These are phyloP conservation scores for Halictus quadricinctus DNA, from an alignment of 2,888 invertebrate species.

Conservation along the genomic window DNA sequence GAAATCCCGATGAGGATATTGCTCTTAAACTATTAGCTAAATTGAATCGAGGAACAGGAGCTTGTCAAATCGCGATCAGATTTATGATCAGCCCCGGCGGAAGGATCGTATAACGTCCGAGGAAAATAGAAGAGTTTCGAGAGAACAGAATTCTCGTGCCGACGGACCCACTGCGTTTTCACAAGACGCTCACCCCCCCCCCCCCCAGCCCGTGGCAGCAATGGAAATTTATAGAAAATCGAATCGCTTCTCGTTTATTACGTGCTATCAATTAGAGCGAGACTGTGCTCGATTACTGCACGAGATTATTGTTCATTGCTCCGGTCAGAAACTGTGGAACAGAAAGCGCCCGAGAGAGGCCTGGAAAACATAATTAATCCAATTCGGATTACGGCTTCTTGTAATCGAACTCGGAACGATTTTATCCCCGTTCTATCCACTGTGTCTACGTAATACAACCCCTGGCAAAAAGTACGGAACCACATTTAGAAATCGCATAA, in stretches of 20 bases:
- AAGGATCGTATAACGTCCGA: constrained; percentile 13
- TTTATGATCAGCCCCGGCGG: not conserved
- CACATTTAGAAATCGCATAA: too few relatives aligned
- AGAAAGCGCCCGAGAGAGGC: not conserved
- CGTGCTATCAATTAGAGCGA: not conserved
- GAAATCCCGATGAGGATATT: not conserved
- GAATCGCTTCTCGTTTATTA: not conserved
- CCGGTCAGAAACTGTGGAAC: not conserved
- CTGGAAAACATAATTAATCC: not conserved
- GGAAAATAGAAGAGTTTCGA: constrained; percentile 7
- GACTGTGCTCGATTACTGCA: not conserved
- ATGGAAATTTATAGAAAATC: not conserved
- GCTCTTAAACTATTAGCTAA: not conserved
- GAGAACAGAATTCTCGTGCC: not conserved
- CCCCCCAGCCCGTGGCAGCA: not conserved
- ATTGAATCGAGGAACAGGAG: not conserved
- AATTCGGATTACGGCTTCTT: not conserved
- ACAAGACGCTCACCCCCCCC: not conserved
- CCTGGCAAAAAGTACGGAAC: too few relatives aligned
- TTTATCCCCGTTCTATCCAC: not conserved
- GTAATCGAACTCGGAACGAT: not conserved
- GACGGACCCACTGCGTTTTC: not conserved
- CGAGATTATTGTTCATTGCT: not conserved
- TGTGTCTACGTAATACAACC: not conserved
- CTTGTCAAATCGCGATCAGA: not conserved